Conservation (phyloP, 2,888 invertebrate species). For the Notocelia uddmanniana region DNA sequence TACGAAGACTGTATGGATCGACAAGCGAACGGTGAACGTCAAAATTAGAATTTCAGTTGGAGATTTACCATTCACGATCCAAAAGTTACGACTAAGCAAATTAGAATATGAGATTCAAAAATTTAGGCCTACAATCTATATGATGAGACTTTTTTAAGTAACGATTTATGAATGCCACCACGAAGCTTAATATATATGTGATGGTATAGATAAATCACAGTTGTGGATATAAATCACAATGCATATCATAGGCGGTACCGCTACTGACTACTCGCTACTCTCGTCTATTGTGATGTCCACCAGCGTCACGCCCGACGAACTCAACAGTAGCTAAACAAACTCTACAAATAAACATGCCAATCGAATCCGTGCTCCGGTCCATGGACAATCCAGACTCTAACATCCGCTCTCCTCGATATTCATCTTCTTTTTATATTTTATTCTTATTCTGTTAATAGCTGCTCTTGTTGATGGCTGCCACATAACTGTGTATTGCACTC, state of each 20-base stretch:
- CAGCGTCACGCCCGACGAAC: conserved; percentile 66
- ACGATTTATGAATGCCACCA: conserved; percentile 82
- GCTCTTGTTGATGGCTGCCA: conserved; percentile 76
- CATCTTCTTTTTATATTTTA: conserved; percentile 40
- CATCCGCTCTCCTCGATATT: conserved; percentile 54
- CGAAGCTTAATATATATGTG: conserved; percentile 74
- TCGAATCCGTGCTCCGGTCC: conserved; percentile 71
- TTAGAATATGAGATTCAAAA: conserved; percentile 86
- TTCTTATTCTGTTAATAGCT: conserved; percentile 59
- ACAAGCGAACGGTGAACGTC: conserved; percentile 76
- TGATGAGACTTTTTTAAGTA: conserved; percentile 82
- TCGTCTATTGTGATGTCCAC: conserved; percentile 62
- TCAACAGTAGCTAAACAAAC: conserved; percentile 70
- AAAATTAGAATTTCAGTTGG: conserved; percentile 82
- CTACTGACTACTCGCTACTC: conserved; percentile 74
- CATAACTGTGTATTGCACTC: conserved; percentile 70
- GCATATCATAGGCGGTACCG: conserved; percentile 81
- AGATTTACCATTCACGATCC: conserved; percentile 78
- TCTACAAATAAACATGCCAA: conserved; percentile 68
- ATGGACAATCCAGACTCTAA: conserved; percentile 63
- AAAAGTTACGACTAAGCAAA: conserved; percentile 85
- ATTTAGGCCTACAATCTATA: conserved; percentile 85
- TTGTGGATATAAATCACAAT: conserved; percentile 82
- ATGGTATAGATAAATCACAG: conserved; percentile 84
- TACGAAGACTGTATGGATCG: conserved; percentile 69